Conservation (phyloP, 2,888 invertebrate genomes). For the Parnassius orleans region DNA sequence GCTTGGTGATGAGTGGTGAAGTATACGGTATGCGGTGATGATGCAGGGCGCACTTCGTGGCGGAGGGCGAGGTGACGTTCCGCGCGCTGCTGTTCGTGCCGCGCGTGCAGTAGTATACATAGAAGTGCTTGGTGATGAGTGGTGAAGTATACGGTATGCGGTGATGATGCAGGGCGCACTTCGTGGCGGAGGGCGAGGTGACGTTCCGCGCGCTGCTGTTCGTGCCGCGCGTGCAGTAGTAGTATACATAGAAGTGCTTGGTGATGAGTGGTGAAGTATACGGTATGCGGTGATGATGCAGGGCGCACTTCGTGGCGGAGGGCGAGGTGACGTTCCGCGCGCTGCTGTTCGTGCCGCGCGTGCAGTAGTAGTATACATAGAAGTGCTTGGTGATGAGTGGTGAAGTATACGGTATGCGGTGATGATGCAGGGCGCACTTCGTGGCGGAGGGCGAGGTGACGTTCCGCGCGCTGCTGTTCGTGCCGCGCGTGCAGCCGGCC, state of each 20-base stretch:
- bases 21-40: neutral
- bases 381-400: no score
- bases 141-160: no score
- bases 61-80: slow-evolving; percentile 99
- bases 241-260: no score
- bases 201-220: slow-evolving; percentile 98
- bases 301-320: slow-evolving; percentile 97
- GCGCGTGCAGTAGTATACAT: slow-evolving; percentile 80
- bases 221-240: slow-evolving; percentile 89
- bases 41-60: slow-evolving; percentile 92
- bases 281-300: slow-evolving; percentile 27
- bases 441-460: slow-evolving; percentile 99
- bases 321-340: slow-evolving; percentile 99
- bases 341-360: slow-evolving; percentile 94
- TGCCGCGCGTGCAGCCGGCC: slow-evolving; percentile 93
- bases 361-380: slow-evolving; percentile 67
- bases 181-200: slow-evolving; percentile 99
- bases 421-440: slow-evolving; percentile 87
- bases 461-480: slow-evolving; percentile 97
- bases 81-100: slow-evolving; percentile 98
- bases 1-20: no score
- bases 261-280: no score
- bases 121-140: no score
- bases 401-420: neutral
- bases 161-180: slow-evolving; percentile 84